Evolutionary conservation across 2,113 vertebrate genomes (phyloP), one percentile per base, ranked within the genome.

Genomic region (Mionectes macconnelli): DNA sequence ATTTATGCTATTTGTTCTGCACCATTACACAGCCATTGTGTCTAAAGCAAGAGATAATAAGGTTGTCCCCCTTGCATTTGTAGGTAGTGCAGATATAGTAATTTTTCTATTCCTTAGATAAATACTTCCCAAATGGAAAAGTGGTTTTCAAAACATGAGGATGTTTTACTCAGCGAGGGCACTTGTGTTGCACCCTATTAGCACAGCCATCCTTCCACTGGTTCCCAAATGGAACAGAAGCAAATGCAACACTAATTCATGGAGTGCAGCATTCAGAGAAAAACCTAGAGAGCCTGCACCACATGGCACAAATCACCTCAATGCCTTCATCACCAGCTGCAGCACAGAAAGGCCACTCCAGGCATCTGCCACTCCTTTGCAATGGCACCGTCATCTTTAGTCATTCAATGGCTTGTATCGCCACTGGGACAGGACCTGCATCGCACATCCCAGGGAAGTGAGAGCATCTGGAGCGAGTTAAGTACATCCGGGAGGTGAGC

Each of bases 241-340:
- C 31, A 57, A 92, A 78, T 33, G 21, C 75, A 81, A 27, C 3
- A 19, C 9, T 66, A 84, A 73, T 73, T 63, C 45, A 59, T 3
- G 4, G 23, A 31, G 17, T 21, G 33, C 14, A 14, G 35, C 2
- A 0, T 16, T 9, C 5, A 4, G 57, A 45, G n/a, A 69, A 50
- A 79, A 28, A 31, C 19, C 12, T 60, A 31, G 68, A 91, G 31
- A 40, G 66, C 15, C 69, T 40, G 40, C 27, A 69, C 73, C 59
- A 63, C n/a, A 50, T 27, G 20, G 12, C 49, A 22, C 21, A 53
- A 69, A 23, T 7, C 15, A 44, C 21, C 47, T 55, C n/a, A 20
- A 21, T 0, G 0, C 47, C 68, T 37, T 57, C 72, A 15, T 28
- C 33, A n/a, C 42, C 0, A 2, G 31, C 67, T 24, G 94, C 56